phyloP scores from a whole-genome alignment of 2,797 vertebrate species.

The Sandelia bainsii region DNA sequence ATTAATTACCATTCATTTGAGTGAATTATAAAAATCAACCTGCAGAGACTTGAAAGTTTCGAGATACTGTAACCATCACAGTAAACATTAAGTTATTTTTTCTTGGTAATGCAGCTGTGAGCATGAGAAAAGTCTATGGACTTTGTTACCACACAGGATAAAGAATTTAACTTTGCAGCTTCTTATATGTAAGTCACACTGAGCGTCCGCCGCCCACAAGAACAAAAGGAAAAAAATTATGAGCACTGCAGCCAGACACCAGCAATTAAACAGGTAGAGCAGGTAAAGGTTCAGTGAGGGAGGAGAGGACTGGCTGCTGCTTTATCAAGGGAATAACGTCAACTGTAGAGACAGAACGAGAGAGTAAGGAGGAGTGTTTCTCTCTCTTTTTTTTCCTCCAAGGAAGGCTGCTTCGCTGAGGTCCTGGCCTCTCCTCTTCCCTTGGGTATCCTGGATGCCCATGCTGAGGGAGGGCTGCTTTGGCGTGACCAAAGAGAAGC shows the following conservation, averaged over 20 bases:
- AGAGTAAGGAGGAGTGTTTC: slow-evolving; percentile 20
- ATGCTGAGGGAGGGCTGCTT: slow-evolving; percentile 72
- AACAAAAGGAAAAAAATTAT: background rate
- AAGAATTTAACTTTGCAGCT: slow-evolving; percentile 17
- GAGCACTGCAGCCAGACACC: slow-evolving; percentile 25
- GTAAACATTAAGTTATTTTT: slow-evolving; percentile 43
- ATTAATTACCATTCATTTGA: slow-evolving; percentile 56
- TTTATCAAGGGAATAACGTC: slow-evolving; percentile 41
- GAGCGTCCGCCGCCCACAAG: slow-evolving; percentile 7
- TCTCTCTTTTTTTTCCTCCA: slow-evolving; percentile 23
- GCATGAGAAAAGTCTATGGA: slow-evolving; percentile 24
- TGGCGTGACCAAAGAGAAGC: slow-evolving; percentile 81
- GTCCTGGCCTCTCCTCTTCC: slow-evolving; percentile 65
- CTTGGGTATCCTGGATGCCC: slow-evolving; percentile 66
- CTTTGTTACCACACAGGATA: slow-evolving; percentile 19
- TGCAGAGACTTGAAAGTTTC: slow-evolving; percentile 55
- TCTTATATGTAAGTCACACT: slow-evolving; percentile 13
- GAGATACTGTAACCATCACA: slow-evolving; percentile 44
- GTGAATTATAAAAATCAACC: slow-evolving; percentile 39
- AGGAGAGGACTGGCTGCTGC: slow-evolving; percentile 39
- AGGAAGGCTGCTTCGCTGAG: slow-evolving; percentile 63
- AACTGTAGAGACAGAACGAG: slow-evolving; percentile 39
- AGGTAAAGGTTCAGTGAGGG: slow-evolving; percentile 51
- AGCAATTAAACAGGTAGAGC: slow-evolving; percentile 45
- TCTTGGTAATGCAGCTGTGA: slow-evolving; percentile 17